A percentile compares a stretch with the other conserved stretches of the same genome.
These are phyloP conservation scores for Propithecus deckenii DNA, from an alignment of 2,797 vertebrate species.

Conservation along the genomic window DNA sequence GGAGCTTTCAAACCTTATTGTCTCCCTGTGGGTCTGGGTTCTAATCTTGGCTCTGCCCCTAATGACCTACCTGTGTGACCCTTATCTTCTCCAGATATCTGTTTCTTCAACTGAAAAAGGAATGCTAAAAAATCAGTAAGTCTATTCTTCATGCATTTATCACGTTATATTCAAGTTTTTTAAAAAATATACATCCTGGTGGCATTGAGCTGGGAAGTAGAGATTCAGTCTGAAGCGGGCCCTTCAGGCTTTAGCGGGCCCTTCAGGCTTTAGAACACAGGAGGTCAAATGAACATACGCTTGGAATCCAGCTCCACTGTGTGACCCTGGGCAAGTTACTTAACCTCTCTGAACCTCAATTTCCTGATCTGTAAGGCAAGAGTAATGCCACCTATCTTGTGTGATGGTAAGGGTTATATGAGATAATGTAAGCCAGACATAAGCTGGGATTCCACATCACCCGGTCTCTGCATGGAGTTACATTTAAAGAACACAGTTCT, in stretches of 20 bases:
- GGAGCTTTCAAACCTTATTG: neutral
- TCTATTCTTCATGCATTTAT: neutral
- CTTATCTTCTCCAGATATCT: neutral
- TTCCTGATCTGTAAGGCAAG: conserved; percentile 25
- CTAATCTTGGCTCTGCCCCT: neutral
- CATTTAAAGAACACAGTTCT: conserved; percentile 18
- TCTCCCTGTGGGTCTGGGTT: neutral
- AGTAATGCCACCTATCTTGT: neutral
- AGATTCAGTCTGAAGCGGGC: neutral
- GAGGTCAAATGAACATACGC: neutral
- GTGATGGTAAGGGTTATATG: neutral
- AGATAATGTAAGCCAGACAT: neutral
- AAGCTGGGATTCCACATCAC: neutral
- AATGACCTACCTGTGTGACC: neutral
- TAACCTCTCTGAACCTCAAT: conserved; percentile 6
- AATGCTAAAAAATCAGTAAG: neutral
- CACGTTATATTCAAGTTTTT: neutral
- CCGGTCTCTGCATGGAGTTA: neutral
- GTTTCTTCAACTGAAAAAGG: neutral
- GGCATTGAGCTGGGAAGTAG: neutral
- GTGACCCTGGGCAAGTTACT: neutral
- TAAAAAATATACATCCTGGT: neutral
- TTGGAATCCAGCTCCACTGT: neutral
- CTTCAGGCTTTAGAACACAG: neutral
- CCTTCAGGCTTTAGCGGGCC: neutral